Conservation (phyloP, 2,888 invertebrate species). For the Yponomeuta cagnagella region DNA sequence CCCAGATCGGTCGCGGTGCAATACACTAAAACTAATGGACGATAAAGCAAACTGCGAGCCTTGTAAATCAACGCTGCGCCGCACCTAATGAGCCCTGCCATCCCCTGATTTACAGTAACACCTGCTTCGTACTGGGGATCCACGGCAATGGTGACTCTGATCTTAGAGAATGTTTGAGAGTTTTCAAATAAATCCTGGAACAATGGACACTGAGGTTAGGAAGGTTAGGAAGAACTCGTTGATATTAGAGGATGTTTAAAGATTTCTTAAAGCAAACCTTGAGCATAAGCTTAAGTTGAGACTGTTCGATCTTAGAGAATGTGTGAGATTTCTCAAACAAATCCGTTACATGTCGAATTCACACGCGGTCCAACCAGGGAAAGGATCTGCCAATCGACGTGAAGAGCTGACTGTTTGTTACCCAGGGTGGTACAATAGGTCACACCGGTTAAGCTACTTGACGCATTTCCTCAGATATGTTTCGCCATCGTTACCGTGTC, state of each 20-base stretch:
- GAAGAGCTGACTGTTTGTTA: no score
- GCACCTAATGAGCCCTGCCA: constrained; percentile 19
- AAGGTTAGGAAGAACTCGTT: not conserved
- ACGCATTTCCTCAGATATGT: no score
- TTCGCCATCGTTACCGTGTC: no score
- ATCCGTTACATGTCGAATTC: no score
- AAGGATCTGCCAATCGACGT: no score
- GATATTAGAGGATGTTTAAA: not conserved
- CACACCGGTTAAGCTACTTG: no score
- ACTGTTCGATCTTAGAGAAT: no score
- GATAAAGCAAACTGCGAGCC: constrained; percentile 42
- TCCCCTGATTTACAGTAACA: constrained; percentile 16
- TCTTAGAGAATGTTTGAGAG: no score
- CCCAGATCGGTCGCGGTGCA: constrained; percentile 21
- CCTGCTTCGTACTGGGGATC: not conserved
- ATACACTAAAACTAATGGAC: constrained; percentile 36
- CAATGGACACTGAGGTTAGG: not conserved
- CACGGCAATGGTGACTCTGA: not conserved
- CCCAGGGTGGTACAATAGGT: no score
- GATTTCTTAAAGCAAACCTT: not conserved
- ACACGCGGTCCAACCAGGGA: no score
- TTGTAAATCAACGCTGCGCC: constrained; percentile 29
- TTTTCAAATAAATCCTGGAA: not conserved
- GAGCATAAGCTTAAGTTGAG: no score
- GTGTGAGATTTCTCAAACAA: no score